Evolutionary conservation across 2,797 vertebrate genomes (phyloP).

Genomic region (Melanotaenia parkinsoni): DNA sequence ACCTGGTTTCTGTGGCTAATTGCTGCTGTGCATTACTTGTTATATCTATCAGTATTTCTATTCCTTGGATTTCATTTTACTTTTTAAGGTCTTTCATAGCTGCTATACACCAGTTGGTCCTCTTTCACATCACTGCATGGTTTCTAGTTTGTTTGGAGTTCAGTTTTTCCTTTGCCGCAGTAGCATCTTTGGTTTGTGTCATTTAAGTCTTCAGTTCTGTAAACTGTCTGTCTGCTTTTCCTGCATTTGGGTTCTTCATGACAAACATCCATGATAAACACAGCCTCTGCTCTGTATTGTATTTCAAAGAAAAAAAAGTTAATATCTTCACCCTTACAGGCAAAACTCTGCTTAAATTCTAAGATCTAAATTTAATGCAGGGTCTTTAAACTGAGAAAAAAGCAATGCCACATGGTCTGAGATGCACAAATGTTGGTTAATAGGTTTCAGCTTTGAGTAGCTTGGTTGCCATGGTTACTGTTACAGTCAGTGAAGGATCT

Average conservation of each 20-base stretch:
- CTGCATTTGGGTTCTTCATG: not conserved
- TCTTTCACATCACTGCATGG: not conserved
- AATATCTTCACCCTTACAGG: not conserved
- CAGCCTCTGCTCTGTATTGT: too few species aligned
- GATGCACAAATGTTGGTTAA: not conserved
- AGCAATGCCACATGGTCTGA: not conserved
- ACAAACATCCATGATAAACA: too few species aligned
- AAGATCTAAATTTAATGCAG: not conserved
- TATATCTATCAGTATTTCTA: too few species aligned
- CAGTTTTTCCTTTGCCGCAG: not conserved
- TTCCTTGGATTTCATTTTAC: too few species aligned
- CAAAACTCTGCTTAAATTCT: not conserved
- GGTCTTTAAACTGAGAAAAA: not conserved
- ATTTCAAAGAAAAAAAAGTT: not conserved
- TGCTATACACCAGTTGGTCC: not conserved
- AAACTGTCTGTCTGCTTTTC: not conserved
- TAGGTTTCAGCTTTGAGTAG: not conserved
- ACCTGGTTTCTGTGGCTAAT: not conserved
- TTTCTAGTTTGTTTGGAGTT: not conserved
- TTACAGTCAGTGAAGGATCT: not conserved
- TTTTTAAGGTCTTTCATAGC: not conserved
- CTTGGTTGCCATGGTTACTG: not conserved
- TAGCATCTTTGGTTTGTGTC: not conserved
- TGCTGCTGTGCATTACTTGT: not conserved
- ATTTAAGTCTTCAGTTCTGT: not conserved